A percentile compares a stretch with the other conserved stretches of the same genome.
phyloP scores from a whole-genome alignment of 2,888 invertebrate genomes.

The Cinara cedri region DNA sequence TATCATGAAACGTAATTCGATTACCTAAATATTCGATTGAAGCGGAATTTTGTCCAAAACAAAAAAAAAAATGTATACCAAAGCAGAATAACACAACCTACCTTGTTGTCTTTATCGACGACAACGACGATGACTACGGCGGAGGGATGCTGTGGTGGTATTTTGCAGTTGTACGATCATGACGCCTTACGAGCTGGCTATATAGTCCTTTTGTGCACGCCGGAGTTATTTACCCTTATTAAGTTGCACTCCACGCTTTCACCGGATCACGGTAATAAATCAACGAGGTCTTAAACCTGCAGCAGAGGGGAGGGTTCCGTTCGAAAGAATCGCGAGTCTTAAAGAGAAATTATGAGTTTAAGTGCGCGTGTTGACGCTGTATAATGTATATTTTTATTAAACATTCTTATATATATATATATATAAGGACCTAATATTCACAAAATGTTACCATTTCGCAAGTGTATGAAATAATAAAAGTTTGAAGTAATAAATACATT shows the following conservation, averaged over 20 bases:
- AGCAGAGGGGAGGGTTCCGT: constrained; percentile 11
- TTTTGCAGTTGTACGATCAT: constrained; percentile 3
- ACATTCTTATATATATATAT: constrained; percentile 25
- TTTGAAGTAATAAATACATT: too few species aligned
- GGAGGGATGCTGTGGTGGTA: background rate
- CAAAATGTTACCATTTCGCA: background rate
- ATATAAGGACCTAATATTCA: too few species aligned
- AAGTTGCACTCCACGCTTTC: constrained; percentile 51
- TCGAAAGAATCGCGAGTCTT: constrained; percentile 42
- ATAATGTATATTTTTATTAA: constrained; percentile 3
- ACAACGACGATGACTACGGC: background rate
- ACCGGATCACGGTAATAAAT: constrained; percentile 52
- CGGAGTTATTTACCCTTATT: constrained; percentile 50
- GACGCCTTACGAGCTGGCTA: background rate
- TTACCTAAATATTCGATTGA: too few species aligned
- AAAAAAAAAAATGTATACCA: background rate
- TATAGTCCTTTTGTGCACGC: constrained; percentile 16
- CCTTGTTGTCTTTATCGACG: background rate
- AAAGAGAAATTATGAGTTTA: constrained; percentile 43
- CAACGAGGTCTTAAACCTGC: constrained; percentile 33
- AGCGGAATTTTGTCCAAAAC: too few species aligned
- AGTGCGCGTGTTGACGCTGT: constrained; percentile 32
- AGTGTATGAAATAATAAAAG: background rate
- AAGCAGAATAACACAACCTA: background rate
- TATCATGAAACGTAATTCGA: too few species aligned